Evolutionary conservation across 2,888 invertebrate species (phyloP).

Genomic region (Pyrocoelia pectoralis): DNA sequence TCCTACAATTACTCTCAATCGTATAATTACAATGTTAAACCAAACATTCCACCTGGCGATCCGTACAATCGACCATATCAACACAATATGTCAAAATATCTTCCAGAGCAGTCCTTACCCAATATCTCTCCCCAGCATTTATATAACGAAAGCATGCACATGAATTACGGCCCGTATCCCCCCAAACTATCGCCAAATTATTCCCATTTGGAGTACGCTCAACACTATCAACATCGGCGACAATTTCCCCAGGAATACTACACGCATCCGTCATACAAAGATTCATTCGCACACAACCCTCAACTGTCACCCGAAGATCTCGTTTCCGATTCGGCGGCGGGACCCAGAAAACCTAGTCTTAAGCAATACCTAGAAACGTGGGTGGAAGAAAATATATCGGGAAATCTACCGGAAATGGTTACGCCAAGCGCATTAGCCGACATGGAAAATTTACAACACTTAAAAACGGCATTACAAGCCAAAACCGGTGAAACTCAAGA

Average conservation of each 20-base stretch:
- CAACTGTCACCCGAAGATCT: constrained; percentile 45
- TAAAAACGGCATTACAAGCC: constrained; percentile 26
- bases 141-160: constrained; percentile 46
- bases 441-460: constrained; percentile 16
- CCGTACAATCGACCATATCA: constrained; percentile 26
- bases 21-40: constrained; percentile 30
- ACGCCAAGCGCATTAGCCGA: constrained; percentile 20
- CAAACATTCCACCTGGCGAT: constrained; percentile 21
- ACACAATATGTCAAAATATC: constrained; percentile 29
- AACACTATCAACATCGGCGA: constrained; percentile 45
- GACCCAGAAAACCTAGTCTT: constrained; percentile 47
- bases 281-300: constrained; percentile 34
- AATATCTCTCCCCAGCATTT: constrained; percentile 50
- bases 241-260: constrained; percentile 36
- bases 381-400: constrained; percentile 53
- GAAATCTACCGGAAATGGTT: constrained; percentile 39
- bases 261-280: constrained; percentile 30
- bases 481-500: constrained; percentile 25
- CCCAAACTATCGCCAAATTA: constrained; percentile 50
- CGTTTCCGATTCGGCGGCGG: constrained; percentile 43
- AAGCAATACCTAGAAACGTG: constrained; percentile 56
- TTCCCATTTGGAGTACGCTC: constrained; percentile 45
- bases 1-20: constrained; percentile 41
- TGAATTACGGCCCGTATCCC: constrained; percentile 46
- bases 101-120: constrained; percentile 40